Evolutionary conservation across 1,140 invertebrate species (phyloP).

Genomic region (Physella acuta): DNA sequence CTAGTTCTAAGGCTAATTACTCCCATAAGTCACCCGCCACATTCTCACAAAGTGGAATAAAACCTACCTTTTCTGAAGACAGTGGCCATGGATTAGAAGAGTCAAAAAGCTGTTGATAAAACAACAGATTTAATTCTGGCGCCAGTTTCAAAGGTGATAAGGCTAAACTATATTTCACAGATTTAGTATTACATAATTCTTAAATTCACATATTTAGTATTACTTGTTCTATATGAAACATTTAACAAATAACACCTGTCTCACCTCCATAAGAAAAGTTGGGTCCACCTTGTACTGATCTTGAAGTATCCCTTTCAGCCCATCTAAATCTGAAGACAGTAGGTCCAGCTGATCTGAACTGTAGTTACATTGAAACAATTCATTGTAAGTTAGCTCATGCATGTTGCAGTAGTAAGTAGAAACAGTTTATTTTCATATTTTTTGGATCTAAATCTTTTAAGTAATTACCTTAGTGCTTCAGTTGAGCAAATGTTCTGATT

Average conservation of each 20-base stretch:
- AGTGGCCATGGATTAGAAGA: constrained; percentile 20
- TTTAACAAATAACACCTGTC: constrained; percentile 7
- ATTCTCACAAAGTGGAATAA: background rate
- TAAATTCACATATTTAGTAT: background rate
- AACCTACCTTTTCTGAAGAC: constrained; percentile 18
- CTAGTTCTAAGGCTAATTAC: too few relatives aligned
- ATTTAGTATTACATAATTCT: too few relatives aligned
- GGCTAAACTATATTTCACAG: too few relatives aligned
- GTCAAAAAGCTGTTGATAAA: constrained; percentile 22
- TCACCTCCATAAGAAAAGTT: constrained; percentile 19
- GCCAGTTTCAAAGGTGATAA: too few relatives aligned
- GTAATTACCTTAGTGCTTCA: too few relatives aligned
- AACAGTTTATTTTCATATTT: too few relatives aligned
- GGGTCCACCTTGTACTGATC: constrained; percentile 26
- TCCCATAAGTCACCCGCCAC: too few relatives aligned
- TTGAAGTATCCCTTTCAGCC: constrained; percentile 16
- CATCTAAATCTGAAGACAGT: constrained; percentile 22
- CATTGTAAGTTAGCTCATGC: too few relatives aligned
- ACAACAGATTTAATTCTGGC: too few relatives aligned
- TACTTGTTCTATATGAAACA: background rate
- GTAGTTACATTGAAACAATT: background rate
- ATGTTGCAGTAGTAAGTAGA: too few relatives aligned
- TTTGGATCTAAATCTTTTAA: too few relatives aligned
- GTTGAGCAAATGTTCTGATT: too few relatives aligned
- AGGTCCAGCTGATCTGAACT: constrained; percentile 23